Evolutionary conservation across 2,888 invertebrate species (phyloP), one percentile per base, ranked within the genome.

Genomic region (Tupiocoris notatus): DNA sequence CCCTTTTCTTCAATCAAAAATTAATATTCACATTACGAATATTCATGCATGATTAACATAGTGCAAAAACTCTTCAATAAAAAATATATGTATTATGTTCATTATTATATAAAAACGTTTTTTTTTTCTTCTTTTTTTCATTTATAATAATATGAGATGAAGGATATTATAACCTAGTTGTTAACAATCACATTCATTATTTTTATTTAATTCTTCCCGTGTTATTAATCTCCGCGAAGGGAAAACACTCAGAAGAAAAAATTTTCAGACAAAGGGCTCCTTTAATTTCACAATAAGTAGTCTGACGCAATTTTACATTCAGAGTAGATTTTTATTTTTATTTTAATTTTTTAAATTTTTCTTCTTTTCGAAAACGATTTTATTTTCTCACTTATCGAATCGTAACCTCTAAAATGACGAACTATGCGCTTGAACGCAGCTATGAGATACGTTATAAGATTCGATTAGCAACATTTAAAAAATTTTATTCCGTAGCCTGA

Each of bases 31-130:
- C 57, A 73, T 73, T 70, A 62, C 63, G 63, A 73, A 73, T 73
- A 73, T 79, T 73, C 76, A 79, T 75, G 79, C 79, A 78, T 78
- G 79, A 79, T 77, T 85, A 83, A 85, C 80, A 77, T 80, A 80
- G 80, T 80, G 78, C 77, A 78, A 78, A 78, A 78, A 79, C 77
- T 80, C 67, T 79, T 79, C 79, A 79, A 78, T 79, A 80, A 79
- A 81, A 82, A 81, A 81, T 81, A 81, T 80, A 81, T 81, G 68
- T 77, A 75, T 39, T 75, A 73, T 71, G 68, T 71, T 75, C 76
- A 75, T 59, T 75, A 75, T 77, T 77, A 65, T 65, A 66, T 73
- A 76, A 75, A 70, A 78, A 73, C 63, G 61, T 39, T 65, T 39
- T 39, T 39, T 12, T 39, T n/a, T n/a, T n/a, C n/a, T n/a, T n/a